Base-by-base conservation (phyloP, 2,888 invertebrate genomes). In the Ceratothoa steindachneri region DNA sequence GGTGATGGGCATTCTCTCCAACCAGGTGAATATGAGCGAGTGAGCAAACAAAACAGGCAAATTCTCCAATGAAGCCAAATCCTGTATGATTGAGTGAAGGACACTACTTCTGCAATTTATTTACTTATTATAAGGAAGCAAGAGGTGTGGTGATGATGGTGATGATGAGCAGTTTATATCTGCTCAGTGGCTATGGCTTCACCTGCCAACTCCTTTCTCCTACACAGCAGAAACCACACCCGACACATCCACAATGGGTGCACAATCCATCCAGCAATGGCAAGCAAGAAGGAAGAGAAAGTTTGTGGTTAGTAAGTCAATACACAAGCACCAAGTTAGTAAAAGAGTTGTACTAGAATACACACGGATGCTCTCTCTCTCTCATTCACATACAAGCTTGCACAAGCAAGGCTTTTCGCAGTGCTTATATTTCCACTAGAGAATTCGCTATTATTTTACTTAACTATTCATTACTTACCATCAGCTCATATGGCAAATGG, bases 111-210 rank as follows among this genome's bases (percentile, higher is more conserved):
- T 41, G 41, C 41, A 41, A n/a, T 41, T 72, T 72, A 72, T 69
- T 75, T 75, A 75, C 75, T 75, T 75, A 75, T 60, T 60, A 60
- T 22, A 60, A 60, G 27, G 60, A 60, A 60, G 2, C 60, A 24
- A 60, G 60, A 24, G 19, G 55, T 55, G 28, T 69, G 69, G 72
- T 72, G 66, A 68, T 72, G 75, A 67, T 72, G 75, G 67, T 75
- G 75, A 67, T 72, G 69, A 70, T 75, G 72, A 68, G 52, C 71
- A 52, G 71, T 67, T 72, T 75, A 75, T 52, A 75, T 75, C 67
- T 75, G 75, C 72, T 75, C 75, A 70, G 75, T 75, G 53, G 72
- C 72, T 69, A 75, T 72, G 72, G 72, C 72, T 72, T 75, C 75
- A 75, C 75, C 75, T 75, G 75, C 67, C 41, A 55, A 72, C 72